phyloP scores from a whole-genome alignment of 2,113 vertebrate species.

The Trochalopteron elliotii region DNA sequence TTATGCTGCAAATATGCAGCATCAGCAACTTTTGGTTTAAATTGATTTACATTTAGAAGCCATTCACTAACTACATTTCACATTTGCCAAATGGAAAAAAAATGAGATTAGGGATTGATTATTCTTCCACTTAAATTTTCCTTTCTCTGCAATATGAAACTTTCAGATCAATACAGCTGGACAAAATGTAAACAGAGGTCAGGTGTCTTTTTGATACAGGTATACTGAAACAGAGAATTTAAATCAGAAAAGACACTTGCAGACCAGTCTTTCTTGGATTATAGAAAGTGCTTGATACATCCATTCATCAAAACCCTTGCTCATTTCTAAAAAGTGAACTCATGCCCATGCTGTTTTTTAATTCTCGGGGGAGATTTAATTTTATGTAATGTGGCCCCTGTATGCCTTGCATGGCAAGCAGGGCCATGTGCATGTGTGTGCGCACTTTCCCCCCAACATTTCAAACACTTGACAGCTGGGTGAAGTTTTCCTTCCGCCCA shows the following conservation, averaged over 20 bases:
- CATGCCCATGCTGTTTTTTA: constrained; percentile 22
- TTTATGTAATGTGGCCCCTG: constrained; percentile 59
- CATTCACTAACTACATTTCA: neutral
- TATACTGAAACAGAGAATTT: neutral
- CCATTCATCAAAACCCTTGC: constrained; percentile 39
- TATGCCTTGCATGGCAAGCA: constrained; percentile 34
- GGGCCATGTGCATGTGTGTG: neutral
- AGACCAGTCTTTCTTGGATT: neutral
- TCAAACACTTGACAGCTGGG: constrained; percentile 78
- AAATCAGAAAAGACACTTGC: neutral
- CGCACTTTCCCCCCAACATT: constrained; percentile 48
- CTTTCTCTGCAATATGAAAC: neutral
- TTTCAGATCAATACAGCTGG: neutral
- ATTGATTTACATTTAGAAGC: constrained; percentile 34
- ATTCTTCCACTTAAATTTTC: neutral
- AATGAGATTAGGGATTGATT: constrained; percentile 40
- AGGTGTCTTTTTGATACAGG: constrained; percentile 2
- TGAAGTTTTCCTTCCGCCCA: constrained; percentile 77
- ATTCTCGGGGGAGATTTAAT: constrained; percentile 42
- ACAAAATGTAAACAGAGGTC: constrained; percentile 22
- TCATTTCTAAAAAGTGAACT: constrained; percentile 47
- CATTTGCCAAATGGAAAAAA: constrained; percentile 20
- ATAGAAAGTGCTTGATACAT: neutral
- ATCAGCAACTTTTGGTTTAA: constrained; percentile 15
- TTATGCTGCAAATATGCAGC: neutral